Evolutionary conservation across 92 coral and sea anemone genomes (phyloP).

Genomic region (Virgularia gustaviana): DNA sequence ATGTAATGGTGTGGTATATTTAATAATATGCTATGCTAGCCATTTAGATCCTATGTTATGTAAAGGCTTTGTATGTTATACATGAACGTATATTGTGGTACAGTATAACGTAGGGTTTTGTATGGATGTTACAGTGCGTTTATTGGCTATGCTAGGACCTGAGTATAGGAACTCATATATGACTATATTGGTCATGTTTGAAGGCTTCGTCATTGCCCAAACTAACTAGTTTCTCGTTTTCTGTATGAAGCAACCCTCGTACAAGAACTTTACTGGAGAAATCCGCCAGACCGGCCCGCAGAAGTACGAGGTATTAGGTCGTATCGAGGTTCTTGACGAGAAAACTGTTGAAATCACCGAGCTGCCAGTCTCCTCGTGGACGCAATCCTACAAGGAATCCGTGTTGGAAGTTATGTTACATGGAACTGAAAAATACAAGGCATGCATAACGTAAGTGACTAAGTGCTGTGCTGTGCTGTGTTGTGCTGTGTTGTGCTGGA

Average conservation of each 20-base stretch:
- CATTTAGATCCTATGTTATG: too few species aligned
- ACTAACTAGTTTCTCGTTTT: too few species aligned
- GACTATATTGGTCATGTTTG: neutral
- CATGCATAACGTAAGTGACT: constrained; percentile 69
- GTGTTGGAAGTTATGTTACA: constrained; percentile 91
- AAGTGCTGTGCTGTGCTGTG: neutral
- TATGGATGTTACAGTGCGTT: too few species aligned
- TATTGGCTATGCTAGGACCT: too few species aligned
- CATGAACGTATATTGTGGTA: too few species aligned
- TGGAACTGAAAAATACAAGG: constrained; percentile 83
- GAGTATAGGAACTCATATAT: too few species aligned
- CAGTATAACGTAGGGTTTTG: too few species aligned
- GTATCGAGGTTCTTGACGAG: constrained; percentile 65
- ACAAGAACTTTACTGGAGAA: constrained; percentile 80
- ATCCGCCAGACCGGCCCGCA: constrained; percentile 58
- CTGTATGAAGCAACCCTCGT: constrained; percentile 63
- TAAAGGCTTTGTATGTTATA: too few species aligned
- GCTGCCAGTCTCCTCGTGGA: constrained; percentile 82
- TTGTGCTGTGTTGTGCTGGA: too few species aligned
- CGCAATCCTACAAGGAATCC: constrained; percentile 87
- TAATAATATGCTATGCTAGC: too few species aligned
- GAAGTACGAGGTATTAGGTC: constrained; percentile 63
- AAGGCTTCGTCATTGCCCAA: neutral
- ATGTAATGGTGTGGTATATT: too few species aligned
- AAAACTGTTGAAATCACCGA: constrained; percentile 79